These are phyloP conservation scores for Otolemur crassicaudatus DNA, from an alignment of 2,797 vertebrate genomes.

Conservation along the genomic window DNA sequence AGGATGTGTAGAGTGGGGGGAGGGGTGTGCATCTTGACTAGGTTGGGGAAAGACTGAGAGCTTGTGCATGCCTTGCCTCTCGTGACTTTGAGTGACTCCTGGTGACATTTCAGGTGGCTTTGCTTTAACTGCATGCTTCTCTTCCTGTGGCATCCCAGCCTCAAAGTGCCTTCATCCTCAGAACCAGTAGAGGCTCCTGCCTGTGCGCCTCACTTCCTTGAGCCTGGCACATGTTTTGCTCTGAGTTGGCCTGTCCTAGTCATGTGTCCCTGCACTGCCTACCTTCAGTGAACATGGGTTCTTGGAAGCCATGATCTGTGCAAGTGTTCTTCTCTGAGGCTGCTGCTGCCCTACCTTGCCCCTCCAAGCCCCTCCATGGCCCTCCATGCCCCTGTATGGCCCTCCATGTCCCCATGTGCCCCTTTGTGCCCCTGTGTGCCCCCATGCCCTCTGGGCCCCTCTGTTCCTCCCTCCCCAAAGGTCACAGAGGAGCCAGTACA, in stretches of 20 bases:
- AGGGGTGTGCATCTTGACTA: background rate
- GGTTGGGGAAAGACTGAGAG: too few species aligned
- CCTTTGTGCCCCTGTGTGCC: too few species aligned
- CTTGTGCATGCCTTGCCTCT: too few species aligned
- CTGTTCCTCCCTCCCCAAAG: background rate
- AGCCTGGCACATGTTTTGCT: background rate
- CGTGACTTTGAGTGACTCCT: background rate
- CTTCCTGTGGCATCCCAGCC: background rate
- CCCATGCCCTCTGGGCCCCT: background rate
- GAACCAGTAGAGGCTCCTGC: background rate
- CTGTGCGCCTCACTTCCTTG: background rate
- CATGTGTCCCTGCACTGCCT: rapidly evolving
- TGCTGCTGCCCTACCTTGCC: background rate
- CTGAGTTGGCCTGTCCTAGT: background rate
- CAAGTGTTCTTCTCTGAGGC: background rate
- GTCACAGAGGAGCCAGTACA: background rate
- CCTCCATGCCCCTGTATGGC: background rate
- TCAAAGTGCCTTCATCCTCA: background rate
- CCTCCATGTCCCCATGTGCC: background rate
- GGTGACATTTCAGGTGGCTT: background rate
- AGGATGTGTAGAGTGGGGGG: background rate
- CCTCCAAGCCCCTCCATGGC: too few species aligned
- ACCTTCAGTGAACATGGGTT: background rate
- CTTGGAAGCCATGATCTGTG: background rate
- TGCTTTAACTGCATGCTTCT: background rate